Percentiles rank a stretch among this genome's conserved stretches.
These are phyloP conservation scores for Cherax destructor DNA, from an alignment of 1,140 invertebrate species.

Conservation along the genomic window DNA sequence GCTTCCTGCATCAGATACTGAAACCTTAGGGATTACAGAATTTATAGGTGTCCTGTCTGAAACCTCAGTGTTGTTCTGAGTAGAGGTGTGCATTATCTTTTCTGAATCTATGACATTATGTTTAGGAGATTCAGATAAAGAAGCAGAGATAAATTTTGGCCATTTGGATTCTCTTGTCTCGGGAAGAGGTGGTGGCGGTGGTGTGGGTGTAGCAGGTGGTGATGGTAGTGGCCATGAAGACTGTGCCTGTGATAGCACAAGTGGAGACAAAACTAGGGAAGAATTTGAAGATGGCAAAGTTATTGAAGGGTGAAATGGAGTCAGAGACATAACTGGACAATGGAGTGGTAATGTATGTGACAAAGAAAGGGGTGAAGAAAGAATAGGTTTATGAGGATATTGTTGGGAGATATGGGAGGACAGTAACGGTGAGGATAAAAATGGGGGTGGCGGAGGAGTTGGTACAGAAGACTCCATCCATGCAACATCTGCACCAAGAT, in stretches of 20 bases:
- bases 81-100: neutral
- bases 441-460: neutral
- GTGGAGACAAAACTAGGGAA: neutral
- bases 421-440: neutral
- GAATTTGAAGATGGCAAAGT: neutral
- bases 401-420: neutral
- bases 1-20: neutral
- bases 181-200: neutral
- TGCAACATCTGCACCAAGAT: constrained; percentile 6
- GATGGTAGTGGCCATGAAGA: neutral
- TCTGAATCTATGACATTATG: neutral
- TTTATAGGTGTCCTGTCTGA: neutral
- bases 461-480: constrained; percentile 5
- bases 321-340: neutral
- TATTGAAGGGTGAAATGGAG: neutral
- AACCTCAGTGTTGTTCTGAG: neutral
- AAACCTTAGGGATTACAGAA: neutral
- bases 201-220: neutral
- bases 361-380: neutral
- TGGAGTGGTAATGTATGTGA: neutral
- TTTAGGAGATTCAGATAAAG: neutral
- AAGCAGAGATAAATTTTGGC: neutral
- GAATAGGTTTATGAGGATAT: neutral
- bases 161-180: neutral
- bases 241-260: neutral